Percentiles rank a stretch among this genome's conserved stretches.
Conservation (phyloP, 2,113 vertebrate genomes). For the Elephantulus edwardii region DNA sequence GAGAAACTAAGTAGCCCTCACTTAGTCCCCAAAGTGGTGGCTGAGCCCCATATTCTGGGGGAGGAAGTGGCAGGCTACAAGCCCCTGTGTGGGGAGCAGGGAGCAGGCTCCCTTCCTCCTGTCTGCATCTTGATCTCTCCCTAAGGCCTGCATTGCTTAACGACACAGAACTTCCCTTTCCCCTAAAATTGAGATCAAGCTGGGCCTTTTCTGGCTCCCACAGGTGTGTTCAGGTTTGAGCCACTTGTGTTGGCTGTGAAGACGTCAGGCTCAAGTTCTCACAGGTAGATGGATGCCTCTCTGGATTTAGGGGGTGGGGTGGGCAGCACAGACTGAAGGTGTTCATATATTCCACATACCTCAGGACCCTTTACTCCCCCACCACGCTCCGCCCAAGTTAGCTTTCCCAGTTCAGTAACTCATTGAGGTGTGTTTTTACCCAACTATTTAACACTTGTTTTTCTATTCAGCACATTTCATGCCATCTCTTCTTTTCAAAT, state of each 20-base stretch:
- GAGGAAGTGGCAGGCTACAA: fast-evolving
- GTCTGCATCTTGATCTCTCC: constrained; percentile 35
- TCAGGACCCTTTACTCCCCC: neutral
- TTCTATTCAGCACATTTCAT: neutral
- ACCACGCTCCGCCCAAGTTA: no score
- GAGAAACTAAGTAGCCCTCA: constrained; percentile 51
- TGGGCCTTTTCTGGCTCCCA: constrained; percentile 6
- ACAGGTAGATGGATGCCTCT: neutral
- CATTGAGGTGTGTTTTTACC: neutral
- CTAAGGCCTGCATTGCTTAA: constrained; percentile 65
- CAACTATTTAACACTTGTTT: neutral
- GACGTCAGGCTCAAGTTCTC: neutral
- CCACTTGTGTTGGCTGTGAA: neutral
- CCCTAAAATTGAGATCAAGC: constrained; percentile 11
- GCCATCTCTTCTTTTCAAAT: neutral
- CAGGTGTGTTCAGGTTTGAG: constrained; percentile 40
- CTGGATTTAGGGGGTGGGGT: no score
- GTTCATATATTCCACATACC: fast-evolving
- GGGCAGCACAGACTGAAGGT: neutral
- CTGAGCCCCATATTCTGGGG: neutral
- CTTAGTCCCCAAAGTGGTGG: constrained; percentile 35
- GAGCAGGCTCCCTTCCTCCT: constrained; percentile 43
- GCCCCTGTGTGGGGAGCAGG: constrained; percentile 37
- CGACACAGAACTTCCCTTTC: constrained; percentile 65
- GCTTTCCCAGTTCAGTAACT: neutral